Evolutionary conservation across 2,797 vertebrate species (phyloP), one percentile per base, ranked within the genome.

Genomic region (Anguilla pacifica): DNA sequence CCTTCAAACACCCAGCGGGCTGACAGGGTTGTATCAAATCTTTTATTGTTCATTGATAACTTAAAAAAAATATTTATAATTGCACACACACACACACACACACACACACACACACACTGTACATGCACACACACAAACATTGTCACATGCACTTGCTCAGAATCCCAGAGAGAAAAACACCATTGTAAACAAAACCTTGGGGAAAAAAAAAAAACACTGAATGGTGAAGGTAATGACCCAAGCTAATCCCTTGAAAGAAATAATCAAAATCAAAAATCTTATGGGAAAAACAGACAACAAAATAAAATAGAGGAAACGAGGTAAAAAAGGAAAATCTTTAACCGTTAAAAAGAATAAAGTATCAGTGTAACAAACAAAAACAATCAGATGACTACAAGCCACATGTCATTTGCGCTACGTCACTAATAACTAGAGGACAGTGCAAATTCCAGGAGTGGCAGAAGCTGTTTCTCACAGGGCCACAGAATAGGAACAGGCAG

Each of bases 341-440:
- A 77, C 72, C 72, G 19, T 77, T 77, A 43, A 77, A 77, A 39
- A 77, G 35, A 77, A 77, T 31, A 74, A 74, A 35, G 70, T 35
- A 35, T 10, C 31, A 15, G 70, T 74, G 31, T 74, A 35, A 35
- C 31, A 35, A 74, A 17, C 19, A 35, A 35, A 74, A 74, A 74
- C 25, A 67, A 74, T 74, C 28, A 74, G 35, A 39, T 39, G 15
- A 35, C 35, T 17, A 6, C 35, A 39, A 15, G 72, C 72, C 11
- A 17, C 31, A 77, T 77, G 35, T 15, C 17, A 15, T 35, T 31
- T 74, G 70, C 11, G 28, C 31, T 35, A 74, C 0, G 11, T 77
- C 31, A 43, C 72, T 67, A 25, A 67, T 25, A 11, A 39, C 31
- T 39, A 15, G 2, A 39, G 13, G 72, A 19, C 31, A 31, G 11